Conservation (phyloP, 2,113 vertebrate species). For the Sinocyclocheilus maitianheensis region DNA sequence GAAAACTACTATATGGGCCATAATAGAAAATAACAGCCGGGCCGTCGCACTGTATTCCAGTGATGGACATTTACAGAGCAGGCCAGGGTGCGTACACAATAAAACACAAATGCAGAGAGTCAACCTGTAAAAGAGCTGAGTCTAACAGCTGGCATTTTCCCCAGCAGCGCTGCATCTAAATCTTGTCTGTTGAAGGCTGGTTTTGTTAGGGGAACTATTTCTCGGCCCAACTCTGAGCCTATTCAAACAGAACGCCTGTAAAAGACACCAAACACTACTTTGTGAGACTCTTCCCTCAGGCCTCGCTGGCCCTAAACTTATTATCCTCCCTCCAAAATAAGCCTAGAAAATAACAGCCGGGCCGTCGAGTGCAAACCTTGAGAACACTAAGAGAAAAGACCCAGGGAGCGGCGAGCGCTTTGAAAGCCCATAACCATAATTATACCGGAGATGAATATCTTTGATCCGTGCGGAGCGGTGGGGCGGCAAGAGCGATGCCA, state of each 20-base stretch:
- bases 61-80: constrained; percentile 59
- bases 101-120: constrained; percentile 56
- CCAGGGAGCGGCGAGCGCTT: constrained; percentile 27
- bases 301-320: constrained; percentile 40
- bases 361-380: constrained; percentile 18
- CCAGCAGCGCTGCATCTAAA: constrained; percentile 54
- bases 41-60: constrained; percentile 31
- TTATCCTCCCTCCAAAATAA: constrained; percentile 41
- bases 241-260: constrained; percentile 67
- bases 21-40: too few relatives aligned
- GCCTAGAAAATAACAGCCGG: constrained; percentile 26
- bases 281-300: constrained; percentile 48
- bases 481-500: constrained; percentile 7
- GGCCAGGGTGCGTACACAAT: constrained; percentile 44
- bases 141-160: constrained; percentile 54
- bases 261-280: constrained; percentile 47
- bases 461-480: constrained; percentile 35
- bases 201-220: constrained; percentile 64
- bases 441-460: constrained; percentile 40
- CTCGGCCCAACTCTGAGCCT: constrained; percentile 54
- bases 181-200: constrained; percentile 54
- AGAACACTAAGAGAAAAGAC: constrained; percentile 27
- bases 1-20: background rate
- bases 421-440: constrained; percentile 38
- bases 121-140: constrained; percentile 53